Conservation (phyloP, 2,888 invertebrate species). For the Blomia tropicalis region DNA sequence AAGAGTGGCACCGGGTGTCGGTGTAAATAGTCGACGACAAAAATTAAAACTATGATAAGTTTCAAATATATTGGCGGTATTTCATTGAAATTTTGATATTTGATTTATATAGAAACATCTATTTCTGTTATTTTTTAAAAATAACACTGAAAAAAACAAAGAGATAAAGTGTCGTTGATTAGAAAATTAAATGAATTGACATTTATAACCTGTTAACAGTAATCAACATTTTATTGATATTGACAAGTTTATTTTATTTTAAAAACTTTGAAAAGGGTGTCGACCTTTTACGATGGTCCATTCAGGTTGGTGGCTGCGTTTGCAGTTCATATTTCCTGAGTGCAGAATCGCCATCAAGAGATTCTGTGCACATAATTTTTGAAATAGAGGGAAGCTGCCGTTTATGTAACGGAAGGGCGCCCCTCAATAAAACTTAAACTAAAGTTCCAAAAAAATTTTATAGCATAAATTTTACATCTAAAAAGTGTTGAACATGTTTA, state of each 20-base stretch:
- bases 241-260: too few species aligned
- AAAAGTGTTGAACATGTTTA: neutral
- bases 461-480: too few species aligned
- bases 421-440: neutral
- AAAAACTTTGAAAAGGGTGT: constrained; percentile 18
- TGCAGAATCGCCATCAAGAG: constrained; percentile 35
- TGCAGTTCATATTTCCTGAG: neutral
- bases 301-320: neutral
- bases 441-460: neutral
- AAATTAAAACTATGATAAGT: neutral
- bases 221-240: too few species aligned
- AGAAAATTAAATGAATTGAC: neutral
- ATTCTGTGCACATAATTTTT: constrained; percentile 36
- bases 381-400: constrained; percentile 27
- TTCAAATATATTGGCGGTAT: neutral
- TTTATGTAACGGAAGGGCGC: neutral
- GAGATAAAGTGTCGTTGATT: neutral
- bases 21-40: neutral
- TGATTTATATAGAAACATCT: constrained; percentile 1
- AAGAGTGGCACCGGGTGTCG: neutral
- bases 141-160: neutral
- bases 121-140: neutral
- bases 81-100: neutral
- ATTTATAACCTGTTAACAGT: neutral
- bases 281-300: neutral